phyloP scores from a whole-genome alignment of 2,888 invertebrate species.

The Orthonevra nobilis region DNA sequence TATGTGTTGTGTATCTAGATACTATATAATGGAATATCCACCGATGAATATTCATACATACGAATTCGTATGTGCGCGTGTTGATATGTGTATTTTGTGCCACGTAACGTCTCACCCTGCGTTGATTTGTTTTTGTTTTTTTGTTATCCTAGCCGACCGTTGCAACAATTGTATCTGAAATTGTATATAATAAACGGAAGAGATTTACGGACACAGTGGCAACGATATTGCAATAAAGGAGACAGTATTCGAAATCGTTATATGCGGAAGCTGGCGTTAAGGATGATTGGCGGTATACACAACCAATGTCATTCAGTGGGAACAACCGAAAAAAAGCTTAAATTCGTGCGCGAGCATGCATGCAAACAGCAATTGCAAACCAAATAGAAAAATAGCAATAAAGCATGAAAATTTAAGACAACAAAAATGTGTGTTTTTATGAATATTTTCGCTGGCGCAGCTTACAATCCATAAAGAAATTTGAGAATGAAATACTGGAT shows the following conservation, averaged over 20 bases:
- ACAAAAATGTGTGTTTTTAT: too few relatives aligned
- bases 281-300: not conserved
- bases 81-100: too few relatives aligned
- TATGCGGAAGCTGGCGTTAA: not conserved
- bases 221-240: conserved; percentile 13
- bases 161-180: conserved; percentile 44
- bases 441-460: too few relatives aligned
- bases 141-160: conserved; percentile 18
- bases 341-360: not conserved
- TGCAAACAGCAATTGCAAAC: conserved; percentile 2
- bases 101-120: too few relatives aligned
- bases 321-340: not conserved
- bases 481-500: too few relatives aligned
- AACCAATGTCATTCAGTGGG: not conserved
- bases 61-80: not conserved
- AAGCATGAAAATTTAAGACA: too few relatives aligned
- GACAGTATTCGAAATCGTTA: not conserved
- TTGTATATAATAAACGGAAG: conserved; percentile 37
- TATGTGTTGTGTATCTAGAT: conserved; percentile 45
- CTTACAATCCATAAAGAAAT: too few relatives aligned
- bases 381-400: too few relatives aligned
- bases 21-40: not conserved
- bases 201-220: conserved; percentile 38
- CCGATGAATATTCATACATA: not conserved
- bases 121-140: conserved; percentile 3